Conservation (phyloP, 1,140 invertebrate species). For the Matsumurasca onukii region DNA sequence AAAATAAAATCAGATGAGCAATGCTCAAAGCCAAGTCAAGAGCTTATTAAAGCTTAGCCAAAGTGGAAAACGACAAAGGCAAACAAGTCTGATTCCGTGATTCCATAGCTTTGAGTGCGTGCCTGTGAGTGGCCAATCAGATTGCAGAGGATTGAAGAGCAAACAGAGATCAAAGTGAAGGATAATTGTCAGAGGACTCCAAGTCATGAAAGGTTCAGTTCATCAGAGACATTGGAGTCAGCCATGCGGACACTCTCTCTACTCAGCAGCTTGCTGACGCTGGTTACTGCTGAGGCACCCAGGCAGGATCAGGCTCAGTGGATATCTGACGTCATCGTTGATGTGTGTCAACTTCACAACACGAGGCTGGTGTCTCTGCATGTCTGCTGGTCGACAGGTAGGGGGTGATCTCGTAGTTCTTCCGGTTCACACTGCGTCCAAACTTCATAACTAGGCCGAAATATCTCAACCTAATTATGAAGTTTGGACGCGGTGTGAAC, state of each 20-base stretch:
- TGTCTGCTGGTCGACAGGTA: slow-evolving; percentile 8
- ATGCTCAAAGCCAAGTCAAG: too few species aligned
- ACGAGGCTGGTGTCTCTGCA: background rate
- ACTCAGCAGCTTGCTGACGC: background rate
- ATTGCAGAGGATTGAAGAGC: too few species aligned
- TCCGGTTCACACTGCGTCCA: background rate
- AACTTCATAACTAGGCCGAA: background rate
- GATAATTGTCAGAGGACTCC: too few species aligned
- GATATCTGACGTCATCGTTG: background rate
- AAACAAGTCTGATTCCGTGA: too few species aligned
- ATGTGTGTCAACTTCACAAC: background rate
- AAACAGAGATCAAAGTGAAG: too few species aligned
- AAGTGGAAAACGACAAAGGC: too few species aligned
- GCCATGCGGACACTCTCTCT: background rate
- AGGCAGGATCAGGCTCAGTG: background rate
- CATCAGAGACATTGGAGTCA: too few species aligned
- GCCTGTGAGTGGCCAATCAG: too few species aligned
- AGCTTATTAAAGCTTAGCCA: too few species aligned
- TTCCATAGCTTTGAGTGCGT: too few species aligned
- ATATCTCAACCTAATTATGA: background rate
- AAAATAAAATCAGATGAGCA: too few species aligned
- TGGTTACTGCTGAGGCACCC: background rate
- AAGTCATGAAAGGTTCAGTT: too few species aligned
- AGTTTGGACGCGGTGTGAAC: background rate
- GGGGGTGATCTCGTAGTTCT: background rate